phyloP scores from a whole-genome alignment of 2,797 vertebrate species.

The Ibycter americanus region DNA sequence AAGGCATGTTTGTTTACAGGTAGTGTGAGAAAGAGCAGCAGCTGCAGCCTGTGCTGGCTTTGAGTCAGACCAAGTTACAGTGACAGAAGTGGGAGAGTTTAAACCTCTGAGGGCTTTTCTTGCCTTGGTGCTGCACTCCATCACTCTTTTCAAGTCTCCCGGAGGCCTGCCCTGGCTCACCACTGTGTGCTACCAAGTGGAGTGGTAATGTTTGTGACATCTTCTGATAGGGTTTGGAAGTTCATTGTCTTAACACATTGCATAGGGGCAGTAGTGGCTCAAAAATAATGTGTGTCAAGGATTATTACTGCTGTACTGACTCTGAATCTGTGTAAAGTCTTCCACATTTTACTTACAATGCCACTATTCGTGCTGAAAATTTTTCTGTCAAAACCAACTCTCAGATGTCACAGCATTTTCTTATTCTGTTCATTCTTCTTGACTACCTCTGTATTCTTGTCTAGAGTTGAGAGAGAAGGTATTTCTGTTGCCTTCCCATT shows the following conservation, averaged over 20 bases:
- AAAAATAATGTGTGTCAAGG: conserved; percentile 63
- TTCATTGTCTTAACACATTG: conserved; percentile 17
- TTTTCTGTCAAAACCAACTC: conserved; percentile 71
- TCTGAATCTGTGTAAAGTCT: conserved; percentile 41
- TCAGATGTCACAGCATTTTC: conserved; percentile 14
- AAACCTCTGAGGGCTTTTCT: neutral
- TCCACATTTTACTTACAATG: conserved; percentile 18
- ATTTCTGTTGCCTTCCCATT: neutral
- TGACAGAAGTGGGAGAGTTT: conserved; percentile 7
- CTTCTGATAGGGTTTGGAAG: conserved; percentile 28
- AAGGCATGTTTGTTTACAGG: neutral
- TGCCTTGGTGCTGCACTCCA: neutral
- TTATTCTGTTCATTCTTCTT: conserved; percentile 18
- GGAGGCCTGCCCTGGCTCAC: conserved; percentile 33
- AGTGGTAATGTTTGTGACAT: conserved; percentile 53
- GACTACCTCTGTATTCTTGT: conserved; percentile 18
- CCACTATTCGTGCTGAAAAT: conserved; percentile 46
- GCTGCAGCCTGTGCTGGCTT: neutral
- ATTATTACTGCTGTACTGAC: conserved; percentile 50
- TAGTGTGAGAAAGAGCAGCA: neutral
- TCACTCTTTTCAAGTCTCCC: neutral
- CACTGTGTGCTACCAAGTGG: neutral
- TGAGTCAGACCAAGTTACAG: neutral
- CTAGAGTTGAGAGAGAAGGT: conserved; percentile 27
- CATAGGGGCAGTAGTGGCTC: neutral